Evolutionary conservation across 1,140 invertebrate genomes (phyloP).

Genomic region (Listronotus bonariensis): DNA sequence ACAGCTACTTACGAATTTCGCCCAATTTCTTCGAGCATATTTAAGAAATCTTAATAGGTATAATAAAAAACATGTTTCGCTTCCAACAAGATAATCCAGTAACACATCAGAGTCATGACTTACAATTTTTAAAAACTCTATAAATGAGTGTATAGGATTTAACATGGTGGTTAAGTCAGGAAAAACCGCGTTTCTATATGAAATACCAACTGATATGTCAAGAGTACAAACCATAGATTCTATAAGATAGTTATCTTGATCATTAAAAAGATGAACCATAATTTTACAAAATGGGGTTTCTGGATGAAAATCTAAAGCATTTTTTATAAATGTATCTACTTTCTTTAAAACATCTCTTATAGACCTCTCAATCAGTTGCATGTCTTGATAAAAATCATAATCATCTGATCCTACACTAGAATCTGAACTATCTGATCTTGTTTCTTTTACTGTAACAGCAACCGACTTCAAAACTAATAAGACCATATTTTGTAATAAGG

Average conservation of each 20-base stretch:
- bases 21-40: constrained; percentile 82
- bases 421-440: constrained; percentile 81
- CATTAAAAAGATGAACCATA: constrained; percentile 84
- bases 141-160: constrained; percentile 81
- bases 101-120: constrained; percentile 82
- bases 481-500: constrained; percentile 82
- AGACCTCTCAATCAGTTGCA: constrained; percentile 83
- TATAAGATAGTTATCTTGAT: constrained; percentile 89
- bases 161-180: constrained; percentile 78
- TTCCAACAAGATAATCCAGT: constrained; percentile 85
- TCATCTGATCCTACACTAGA: constrained; percentile 80
- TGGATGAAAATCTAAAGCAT: constrained; percentile 81
- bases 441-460: constrained; percentile 88
- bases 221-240: constrained; percentile 92
- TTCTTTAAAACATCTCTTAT: constrained; percentile 81
- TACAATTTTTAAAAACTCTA: constrained; percentile 82
- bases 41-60: constrained; percentile 86
- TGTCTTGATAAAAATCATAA: constrained; percentile 85
- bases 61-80: constrained; percentile 88
- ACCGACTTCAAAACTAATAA: constrained; percentile 84
- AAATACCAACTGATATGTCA: constrained; percentile 83
- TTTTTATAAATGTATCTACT: constrained; percentile 81
- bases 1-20: constrained; percentile 79
- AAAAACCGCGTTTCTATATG: constrained; percentile 77
- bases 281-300: constrained; percentile 86